Base-by-base conservation (phyloP, 2,888 invertebrate genomes). In the Heteromyza rotundicornis region DNA sequence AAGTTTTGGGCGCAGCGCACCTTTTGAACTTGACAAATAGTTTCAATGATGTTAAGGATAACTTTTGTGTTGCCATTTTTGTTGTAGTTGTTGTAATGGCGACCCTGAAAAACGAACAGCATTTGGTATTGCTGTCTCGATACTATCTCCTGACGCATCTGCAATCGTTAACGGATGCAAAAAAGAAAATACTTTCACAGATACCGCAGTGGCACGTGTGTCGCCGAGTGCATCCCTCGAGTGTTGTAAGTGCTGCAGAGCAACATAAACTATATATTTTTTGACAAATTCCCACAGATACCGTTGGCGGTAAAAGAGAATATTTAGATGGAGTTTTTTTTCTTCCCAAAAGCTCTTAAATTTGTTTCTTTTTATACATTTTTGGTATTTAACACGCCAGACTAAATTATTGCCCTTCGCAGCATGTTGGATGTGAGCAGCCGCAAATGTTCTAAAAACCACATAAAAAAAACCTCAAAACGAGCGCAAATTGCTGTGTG, bases 351-450 rank as follows among this genome's bases (percentile, higher is more conserved):
- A 51, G 50, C 58, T 36, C 50, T 58, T 58, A 58, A 10, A 5
- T 7, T 7, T 7, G 27, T 27, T 27, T 27, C 10, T 27, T 27
- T 27, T 27, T 27, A n/a, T 58, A 40, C 36, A 59, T 59, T 59
- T 59, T 59, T 53, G 19, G 52, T 51, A 50, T 51, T 58, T 36
- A 27, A 35, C 72, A 74, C 72, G 73, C 74, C 75, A 73, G 76
- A 76, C 76, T 76, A 76, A 74, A 68, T 75, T 74, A 76, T 74
- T 76, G 70, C 72, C 67, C 65, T 68, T 62, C 73, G 70, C 62
- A n/a, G n/a, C n/a, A n/a, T n/a, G n/a, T n/a, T n/a, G n/a, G n/a
- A 49, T 52, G 32, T 77, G 70, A n/a, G 65, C 50, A 66, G 61
- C 64, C 20, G 24, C 57, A 66, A 71, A 68, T 72, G 72, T 67